Evolutionary conservation across 2,113 vertebrate genomes (phyloP).

Genomic region (Platysteira castanea): DNA sequence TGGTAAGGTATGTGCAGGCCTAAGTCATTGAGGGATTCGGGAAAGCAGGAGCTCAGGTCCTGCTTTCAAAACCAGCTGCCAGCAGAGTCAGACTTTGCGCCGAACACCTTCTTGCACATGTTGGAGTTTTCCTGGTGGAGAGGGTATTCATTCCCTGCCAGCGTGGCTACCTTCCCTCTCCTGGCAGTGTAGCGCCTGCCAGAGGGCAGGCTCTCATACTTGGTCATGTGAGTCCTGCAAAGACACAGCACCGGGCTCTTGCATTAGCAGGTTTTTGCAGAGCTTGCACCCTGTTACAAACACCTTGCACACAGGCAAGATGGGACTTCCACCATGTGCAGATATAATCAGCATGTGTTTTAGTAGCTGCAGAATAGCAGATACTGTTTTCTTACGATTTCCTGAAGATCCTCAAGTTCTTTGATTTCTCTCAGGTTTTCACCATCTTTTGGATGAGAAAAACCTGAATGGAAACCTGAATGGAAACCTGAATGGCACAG

Average conservation of each 20-base stretch:
- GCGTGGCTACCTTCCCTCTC: conserved; percentile 64
- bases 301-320: rapidly evolving
- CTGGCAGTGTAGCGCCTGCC: conserved; percentile 74
- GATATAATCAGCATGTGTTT: not conserved
- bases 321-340: not conserved
- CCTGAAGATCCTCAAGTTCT: not conserved
- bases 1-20: not conserved
- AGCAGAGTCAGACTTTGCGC: conserved; percentile 47
- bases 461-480: not conserved
- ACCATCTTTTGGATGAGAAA: not conserved
- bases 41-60: not conserved
- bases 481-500: not conserved
- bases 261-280: not conserved
- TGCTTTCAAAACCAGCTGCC: conserved; percentile 73
- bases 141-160: conserved; percentile 88
- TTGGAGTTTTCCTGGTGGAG: conserved; percentile 96
- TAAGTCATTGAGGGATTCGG: not conserved
- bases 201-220: conserved; percentile 82
- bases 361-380: not conserved
- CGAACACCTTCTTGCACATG: conserved; percentile 90
- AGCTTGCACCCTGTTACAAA: not conserved
- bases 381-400: not conserved
- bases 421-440: not conserved
- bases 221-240: conserved; percentile 78
- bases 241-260: not conserved